These are phyloP conservation scores for Drosophila hydei DNA, from an alignment of 1,140 invertebrate genomes.

Conservation along the genomic window DNA sequence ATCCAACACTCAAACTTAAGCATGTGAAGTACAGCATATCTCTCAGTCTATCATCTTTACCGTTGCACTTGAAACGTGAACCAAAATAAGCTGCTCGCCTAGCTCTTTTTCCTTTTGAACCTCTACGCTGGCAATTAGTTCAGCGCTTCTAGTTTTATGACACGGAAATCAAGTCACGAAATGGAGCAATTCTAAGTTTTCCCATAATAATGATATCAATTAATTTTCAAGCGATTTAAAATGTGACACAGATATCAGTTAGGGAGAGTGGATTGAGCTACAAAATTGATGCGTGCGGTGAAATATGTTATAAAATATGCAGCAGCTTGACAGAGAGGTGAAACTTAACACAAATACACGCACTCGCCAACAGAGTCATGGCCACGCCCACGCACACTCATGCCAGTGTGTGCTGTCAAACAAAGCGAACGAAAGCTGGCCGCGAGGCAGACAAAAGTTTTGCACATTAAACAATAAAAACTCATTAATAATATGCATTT, in stretches of 20 bases:
- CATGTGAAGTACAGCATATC: constrained; percentile 10
- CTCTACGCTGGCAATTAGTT: constrained; percentile 1
- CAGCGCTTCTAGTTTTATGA: constrained; percentile 12
- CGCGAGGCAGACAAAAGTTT: constrained; percentile 57
- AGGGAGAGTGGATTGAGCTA: background rate
- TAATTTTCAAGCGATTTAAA: constrained; percentile 55
- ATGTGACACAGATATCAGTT: constrained; percentile 20
- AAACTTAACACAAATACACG: constrained; percentile 23
- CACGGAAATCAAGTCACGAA: constrained; percentile 17
- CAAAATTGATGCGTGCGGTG: constrained; percentile 50
- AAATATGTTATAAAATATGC: constrained; percentile 65
- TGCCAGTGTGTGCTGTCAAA: background rate
- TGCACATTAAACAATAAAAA: constrained; percentile 76
- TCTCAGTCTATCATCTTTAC: background rate
- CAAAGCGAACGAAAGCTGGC: constrained; percentile 28
- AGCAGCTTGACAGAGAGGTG: constrained; percentile 33
- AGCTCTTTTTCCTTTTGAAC: constrained; percentile 5
- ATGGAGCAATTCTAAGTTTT: constrained; percentile 7
- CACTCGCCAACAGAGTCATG: background rate
- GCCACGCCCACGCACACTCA: background rate
- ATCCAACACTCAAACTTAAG: too few relatives aligned
- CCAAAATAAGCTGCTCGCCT: background rate
- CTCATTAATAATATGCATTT: constrained; percentile 81
- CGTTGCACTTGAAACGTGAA: background rate
- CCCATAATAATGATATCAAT: constrained; percentile 35